A percentile compares a stretch with the other conserved stretches of the same genome.
Evolutionary conservation across 2,888 invertebrate genomes (phyloP).

Genomic region (Sphinx pinastri): DNA sequence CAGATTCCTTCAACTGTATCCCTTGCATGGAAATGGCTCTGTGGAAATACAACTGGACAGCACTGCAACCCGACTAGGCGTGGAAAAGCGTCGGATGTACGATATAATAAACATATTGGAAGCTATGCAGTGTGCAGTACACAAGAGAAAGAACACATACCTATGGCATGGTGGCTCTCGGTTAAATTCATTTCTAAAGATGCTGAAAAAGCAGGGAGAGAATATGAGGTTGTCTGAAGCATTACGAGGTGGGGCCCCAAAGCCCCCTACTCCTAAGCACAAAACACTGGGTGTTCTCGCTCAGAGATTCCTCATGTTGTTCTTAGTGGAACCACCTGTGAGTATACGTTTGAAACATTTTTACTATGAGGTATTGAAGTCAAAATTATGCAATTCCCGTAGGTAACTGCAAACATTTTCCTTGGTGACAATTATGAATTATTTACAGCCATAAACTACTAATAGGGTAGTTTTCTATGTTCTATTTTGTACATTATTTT

Average conservation of each 20-base stretch:
- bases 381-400: too few relatives aligned
- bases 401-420: too few relatives aligned
- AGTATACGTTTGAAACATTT: conserved; percentile 45
- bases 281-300: conserved; percentile 88
- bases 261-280: conserved; percentile 82
- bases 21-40: conserved; percentile 76
- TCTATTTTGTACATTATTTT: too few relatives aligned
- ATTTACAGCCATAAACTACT: too few relatives aligned
- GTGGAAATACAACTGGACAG: conserved; percentile 86
- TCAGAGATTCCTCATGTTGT: conserved; percentile 88
- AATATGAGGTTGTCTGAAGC: conserved; percentile 80
- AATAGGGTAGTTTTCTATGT: too few relatives aligned
- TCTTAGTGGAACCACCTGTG: conserved; percentile 86
- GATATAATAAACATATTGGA: conserved; percentile 90
- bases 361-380: background rate
- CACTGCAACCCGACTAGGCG: conserved; percentile 85
- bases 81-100: conserved; percentile 88
- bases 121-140: conserved; percentile 88
- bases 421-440: too few relatives aligned
- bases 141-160: conserved; percentile 87
- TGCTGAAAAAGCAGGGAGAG: conserved; percentile 85
- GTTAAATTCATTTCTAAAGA: conserved; percentile 83
- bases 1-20: conserved; percentile 84
- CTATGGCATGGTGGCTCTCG: conserved; percentile 88
- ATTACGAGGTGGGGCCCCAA: conserved; percentile 76